Base-by-base conservation (phyloP, 2,888 invertebrate species). In the Agrotis ipsilon region DNA sequence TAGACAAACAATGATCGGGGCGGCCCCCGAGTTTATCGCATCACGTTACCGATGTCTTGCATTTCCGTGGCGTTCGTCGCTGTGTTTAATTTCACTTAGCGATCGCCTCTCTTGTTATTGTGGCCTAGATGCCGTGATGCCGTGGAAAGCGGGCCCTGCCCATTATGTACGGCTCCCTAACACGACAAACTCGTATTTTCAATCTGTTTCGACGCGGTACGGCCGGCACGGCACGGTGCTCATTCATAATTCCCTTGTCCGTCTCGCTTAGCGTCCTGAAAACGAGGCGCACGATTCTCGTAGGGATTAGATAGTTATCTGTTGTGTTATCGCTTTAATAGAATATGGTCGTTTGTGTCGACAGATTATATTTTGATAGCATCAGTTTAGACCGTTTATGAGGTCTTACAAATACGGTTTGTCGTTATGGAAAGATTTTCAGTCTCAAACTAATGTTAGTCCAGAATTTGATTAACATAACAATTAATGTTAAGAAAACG, bases 141-240 rank as follows among this genome's bases (percentile, higher is more conserved):
- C 78, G 83, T 87, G 90, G 92, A 94, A 94, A 93, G 93, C 87
- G 89, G 89, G 86, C 91, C 89, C 90, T 88, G 86, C 89, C 92
- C 89, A 92, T 93, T 93, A 93, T 91, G 89, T 89, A 89, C 78
- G 86, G 81, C 84, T 80, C 75, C 78, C 78, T 75, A 81, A 85
- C 86, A 81, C 83, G 80, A 85, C 81, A 84, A 85, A 86, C 87
- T 81, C 71, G 82, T 87, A 84, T 88, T 80, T 82, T 76, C 77
- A 76, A 75, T 84, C 63, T 71, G 68, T 77, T 86, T 71, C 54
- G 68, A 63, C 57, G 70, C 24, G 63, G 49, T 68, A 67, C 51
- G 39, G 24, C 19, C 24, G 16, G 49, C 5, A 16, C 62, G 45
- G 9, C n/a, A 18, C 45, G 14, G 27, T 68, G 67, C 46, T 32